A percentile compares a stretch with the other conserved stretches of the same genome.
These are phyloP conservation scores for Microctonus brassicae DNA, from an alignment of 2,888 invertebrate species.

Conservation along the genomic window DNA sequence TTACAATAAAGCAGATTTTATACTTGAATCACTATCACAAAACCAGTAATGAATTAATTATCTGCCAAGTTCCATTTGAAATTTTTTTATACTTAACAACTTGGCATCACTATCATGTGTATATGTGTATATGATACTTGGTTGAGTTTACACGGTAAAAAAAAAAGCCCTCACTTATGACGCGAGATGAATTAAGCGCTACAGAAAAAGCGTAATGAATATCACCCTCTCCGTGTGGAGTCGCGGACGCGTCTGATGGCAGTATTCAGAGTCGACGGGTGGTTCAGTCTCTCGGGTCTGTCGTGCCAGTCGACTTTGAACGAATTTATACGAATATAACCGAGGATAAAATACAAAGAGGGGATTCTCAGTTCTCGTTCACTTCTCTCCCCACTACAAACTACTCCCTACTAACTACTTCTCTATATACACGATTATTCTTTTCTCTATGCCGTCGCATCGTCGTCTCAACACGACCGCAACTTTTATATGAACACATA, in stretches of 20 bases:
- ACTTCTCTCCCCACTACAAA: constrained; percentile 27
- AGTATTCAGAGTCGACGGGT: constrained; percentile 57
- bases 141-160: not conserved
- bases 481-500: too few species aligned
- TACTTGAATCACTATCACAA: too few species aligned
- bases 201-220: constrained; percentile 27
- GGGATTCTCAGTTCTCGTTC: constrained; percentile 29
- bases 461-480: not conserved
- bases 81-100: too few species aligned
- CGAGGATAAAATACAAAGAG: constrained; percentile 19
- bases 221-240: constrained; percentile 55
- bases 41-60: too few species aligned
- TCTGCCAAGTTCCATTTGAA: not conserved
- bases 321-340: constrained; percentile 13
- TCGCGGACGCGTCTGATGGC: constrained; percentile 68
- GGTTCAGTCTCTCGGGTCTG: constrained; percentile 58
- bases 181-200: constrained; percentile 35
- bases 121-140: too few species aligned
- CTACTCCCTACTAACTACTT: constrained; percentile 26
- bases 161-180: not conserved
- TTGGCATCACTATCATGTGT: too few species aligned
- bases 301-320: constrained; percentile 24
- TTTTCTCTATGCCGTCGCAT: constrained; percentile 1
- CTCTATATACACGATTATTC: not conserved
- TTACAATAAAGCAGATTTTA: not conserved